These are phyloP conservation scores for Larimichthys polyactis DNA, from an alignment of 2,113 vertebrate species.

Conservation along the genomic window DNA sequence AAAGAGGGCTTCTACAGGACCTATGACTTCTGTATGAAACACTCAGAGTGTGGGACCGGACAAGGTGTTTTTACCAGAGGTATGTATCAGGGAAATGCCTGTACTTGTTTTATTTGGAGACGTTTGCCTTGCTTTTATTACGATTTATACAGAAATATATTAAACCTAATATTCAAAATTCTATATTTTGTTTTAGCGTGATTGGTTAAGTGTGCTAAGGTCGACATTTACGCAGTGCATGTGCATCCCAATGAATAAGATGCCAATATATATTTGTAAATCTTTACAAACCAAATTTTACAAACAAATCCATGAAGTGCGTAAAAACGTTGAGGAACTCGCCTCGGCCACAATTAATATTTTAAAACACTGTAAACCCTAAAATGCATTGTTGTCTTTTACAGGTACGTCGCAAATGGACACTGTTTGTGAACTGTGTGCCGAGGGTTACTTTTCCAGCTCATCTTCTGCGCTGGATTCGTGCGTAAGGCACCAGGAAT, in stretches of 20 bases:
- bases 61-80: conserved; percentile 68
- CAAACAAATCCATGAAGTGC: neutral
- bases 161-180: too few species aligned
- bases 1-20: conserved; percentile 70
- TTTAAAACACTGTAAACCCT: neutral
- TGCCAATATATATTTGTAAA: too few species aligned
- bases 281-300: neutral
- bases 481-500: conserved; percentile 74
- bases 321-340: neutral
- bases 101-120: too few species aligned
- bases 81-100: conserved; percentile 22
- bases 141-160: too few species aligned
- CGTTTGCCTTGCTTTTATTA: too few species aligned
- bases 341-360: neutral
- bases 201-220: too few species aligned
- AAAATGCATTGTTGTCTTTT: neutral
- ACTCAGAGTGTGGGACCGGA: conserved; percentile 69
- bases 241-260: too few species aligned
- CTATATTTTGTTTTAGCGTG: too few species aligned
- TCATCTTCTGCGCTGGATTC: conserved; percentile 52
- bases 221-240: too few species aligned
- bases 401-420: conserved; percentile 69
- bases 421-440: conserved; percentile 77
- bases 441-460: conserved; percentile 72
- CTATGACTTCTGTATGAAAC: conserved; percentile 69